Evolutionary conservation across 2,888 invertebrate genomes (phyloP).

Genomic region (Stenichneumon culpator): DNA sequence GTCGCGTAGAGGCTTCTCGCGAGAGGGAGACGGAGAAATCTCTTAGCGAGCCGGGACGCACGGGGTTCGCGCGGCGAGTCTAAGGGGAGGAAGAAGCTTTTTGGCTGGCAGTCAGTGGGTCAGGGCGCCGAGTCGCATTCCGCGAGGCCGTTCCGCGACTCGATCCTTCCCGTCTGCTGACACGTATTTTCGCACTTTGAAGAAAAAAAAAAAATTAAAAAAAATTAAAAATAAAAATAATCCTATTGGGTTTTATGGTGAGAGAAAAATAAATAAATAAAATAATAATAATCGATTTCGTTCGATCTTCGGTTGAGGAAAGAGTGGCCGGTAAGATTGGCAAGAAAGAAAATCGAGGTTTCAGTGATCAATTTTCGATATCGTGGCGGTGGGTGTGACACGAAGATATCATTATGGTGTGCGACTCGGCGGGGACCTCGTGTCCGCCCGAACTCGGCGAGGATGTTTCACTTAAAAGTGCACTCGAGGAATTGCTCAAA

Average conservation of each 20-base stretch:
- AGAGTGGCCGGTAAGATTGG: background rate
- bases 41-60: conserved; percentile 21
- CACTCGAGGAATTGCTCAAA: conserved; percentile 92
- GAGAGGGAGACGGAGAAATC: conserved; percentile 19
- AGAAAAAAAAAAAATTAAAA: background rate
- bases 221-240: too few species aligned
- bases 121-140: conserved; percentile 84
- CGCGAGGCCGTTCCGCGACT: conserved; percentile 77
- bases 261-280: background rate
- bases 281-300: background rate
- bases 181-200: conserved; percentile 30
- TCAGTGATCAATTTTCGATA: background rate
- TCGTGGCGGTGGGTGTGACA: background rate
- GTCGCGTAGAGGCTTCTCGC: background rate
- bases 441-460: conserved; percentile 79
- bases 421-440: conserved; percentile 81
- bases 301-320: background rate
- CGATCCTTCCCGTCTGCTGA: conserved; percentile 58
- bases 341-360: background rate
- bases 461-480: conserved; percentile 87
- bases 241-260: background rate
- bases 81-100: conserved; percentile 76
- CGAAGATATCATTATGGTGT: conserved; percentile 79
- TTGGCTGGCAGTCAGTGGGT: conserved; percentile 84
- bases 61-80: conserved; percentile 60